Conservation (phyloP, 2,113 vertebrate genomes). For the Ptilorrhoa leucosticta region DNA sequence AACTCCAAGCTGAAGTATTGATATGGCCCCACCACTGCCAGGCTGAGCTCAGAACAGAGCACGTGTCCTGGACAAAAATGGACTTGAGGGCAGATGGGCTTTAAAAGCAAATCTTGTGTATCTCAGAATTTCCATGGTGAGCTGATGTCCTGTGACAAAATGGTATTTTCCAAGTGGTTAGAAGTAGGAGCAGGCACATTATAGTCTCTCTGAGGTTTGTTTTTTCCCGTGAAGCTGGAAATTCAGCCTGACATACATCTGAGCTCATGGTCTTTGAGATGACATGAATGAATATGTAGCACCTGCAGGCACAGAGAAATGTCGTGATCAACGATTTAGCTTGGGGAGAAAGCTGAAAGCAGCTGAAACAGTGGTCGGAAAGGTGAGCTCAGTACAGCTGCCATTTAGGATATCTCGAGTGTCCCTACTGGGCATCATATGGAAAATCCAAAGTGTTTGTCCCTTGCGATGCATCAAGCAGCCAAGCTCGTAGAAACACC, state of each 20-base stretch:
- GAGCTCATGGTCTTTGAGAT: not conserved
- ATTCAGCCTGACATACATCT: not conserved
- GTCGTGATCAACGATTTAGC: not conserved
- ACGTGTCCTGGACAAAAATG: not conserved
- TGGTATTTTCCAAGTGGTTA: not conserved
- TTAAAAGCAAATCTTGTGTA: not conserved
- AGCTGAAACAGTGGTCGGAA: not conserved
- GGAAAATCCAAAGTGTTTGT: not conserved
- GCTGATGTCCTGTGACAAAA: not conserved
- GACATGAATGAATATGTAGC: not conserved
- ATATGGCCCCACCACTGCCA: not conserved
- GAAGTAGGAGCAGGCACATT: not conserved
- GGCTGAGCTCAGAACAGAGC: not conserved
- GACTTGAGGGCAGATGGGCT: not conserved
- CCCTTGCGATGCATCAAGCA: not conserved
- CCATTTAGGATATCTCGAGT: not conserved
- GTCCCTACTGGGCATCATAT: not conserved
- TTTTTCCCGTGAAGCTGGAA: not conserved
- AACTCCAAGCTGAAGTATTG: not conserved
- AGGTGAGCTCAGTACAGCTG: not conserved
- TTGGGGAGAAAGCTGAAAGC: not conserved
- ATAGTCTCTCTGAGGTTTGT: not conserved
- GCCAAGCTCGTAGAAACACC: not conserved
- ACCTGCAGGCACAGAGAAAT: not conserved
- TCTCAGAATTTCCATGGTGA: not conserved